These are phyloP conservation scores for Orthosia incerta DNA, from an alignment of 2,888 invertebrate species.

Conservation along the genomic window DNA sequence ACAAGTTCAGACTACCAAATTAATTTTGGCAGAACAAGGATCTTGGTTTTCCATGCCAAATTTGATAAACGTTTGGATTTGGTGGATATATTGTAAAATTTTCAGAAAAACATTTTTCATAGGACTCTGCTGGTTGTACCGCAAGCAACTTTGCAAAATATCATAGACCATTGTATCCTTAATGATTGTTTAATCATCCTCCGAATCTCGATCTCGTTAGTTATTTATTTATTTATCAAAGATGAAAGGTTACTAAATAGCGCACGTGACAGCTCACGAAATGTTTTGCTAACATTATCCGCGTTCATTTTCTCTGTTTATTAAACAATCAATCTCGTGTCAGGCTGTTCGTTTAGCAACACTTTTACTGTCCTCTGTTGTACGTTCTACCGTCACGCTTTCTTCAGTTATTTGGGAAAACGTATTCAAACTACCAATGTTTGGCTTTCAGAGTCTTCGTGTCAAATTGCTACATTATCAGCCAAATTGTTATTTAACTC, in stretches of 20 bases:
- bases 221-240: neutral
- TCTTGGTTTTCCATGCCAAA: slow-evolving; percentile 4
- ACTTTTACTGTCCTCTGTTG: slow-evolving; percentile 75
- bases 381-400: slow-evolving; percentile 77
- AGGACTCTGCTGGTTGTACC: too few relatives aligned
- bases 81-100: neutral
- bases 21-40: slow-evolving; percentile 8
- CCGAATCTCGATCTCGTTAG: neutral
- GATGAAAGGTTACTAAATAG: slow-evolving; percentile 1
- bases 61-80: neutral
- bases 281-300: slow-evolving; percentile 45
- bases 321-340: slow-evolving; percentile 57
- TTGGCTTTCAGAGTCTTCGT: slow-evolving; percentile 14
- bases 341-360: slow-evolving; percentile 70
- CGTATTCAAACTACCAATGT: slow-evolving; percentile 33
- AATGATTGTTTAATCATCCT: neutral
- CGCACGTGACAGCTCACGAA: slow-evolving; percentile 24
- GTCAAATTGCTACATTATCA: slow-evolving; percentile 10
- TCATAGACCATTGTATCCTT: neutral
- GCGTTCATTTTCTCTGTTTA: slow-evolving; percentile 38
- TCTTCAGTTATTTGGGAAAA: slow-evolving; percentile 71
- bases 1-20: neutral
- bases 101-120: neutral
- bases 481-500: slow-evolving; percentile 24
- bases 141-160: neutral